A percentile compares a stretch with the other conserved stretches of the same genome.
Conservation (phyloP, 30 jellyfish, hydroid and myxozoan species). For the Aurelia aurita region DNA sequence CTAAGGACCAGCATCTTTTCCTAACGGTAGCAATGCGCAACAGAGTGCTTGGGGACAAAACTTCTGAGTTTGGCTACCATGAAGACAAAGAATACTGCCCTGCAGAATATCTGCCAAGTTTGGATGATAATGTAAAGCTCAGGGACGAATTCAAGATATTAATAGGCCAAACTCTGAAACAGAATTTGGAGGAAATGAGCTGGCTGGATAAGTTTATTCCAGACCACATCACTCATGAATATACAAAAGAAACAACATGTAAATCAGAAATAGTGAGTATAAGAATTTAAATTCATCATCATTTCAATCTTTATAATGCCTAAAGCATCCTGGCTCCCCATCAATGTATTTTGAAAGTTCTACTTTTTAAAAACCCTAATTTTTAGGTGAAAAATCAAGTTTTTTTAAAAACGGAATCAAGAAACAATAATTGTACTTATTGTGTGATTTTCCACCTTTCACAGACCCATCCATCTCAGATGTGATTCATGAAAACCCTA, state of each 20-base stretch:
- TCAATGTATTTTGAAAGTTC: too few species aligned
- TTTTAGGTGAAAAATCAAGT: too few species aligned
- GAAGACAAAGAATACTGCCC: conserved; percentile 5
- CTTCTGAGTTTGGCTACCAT: conserved; percentile 2
- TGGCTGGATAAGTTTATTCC: conserved; percentile 17
- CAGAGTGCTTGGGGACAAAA: not conserved
- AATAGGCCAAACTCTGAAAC: not conserved
- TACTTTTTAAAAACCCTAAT: too few species aligned
- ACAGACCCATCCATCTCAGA: too few species aligned
- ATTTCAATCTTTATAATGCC: too few species aligned
- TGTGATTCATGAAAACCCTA: too few species aligned
- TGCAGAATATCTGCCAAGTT: not conserved
- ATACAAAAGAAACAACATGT: not conserved
- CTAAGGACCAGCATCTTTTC: conserved; percentile 9
- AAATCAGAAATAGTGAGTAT: conserved; percentile 13
- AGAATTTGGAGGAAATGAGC: not conserved
- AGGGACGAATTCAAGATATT: conserved; percentile 12
- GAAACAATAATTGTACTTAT: too few species aligned
- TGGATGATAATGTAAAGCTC: conserved; percentile 5
- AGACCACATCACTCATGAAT: conserved; percentile 4
- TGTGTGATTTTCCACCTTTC: too few species aligned
- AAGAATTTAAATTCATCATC: too few species aligned
- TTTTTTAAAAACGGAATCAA: too few species aligned
- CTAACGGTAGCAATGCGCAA: conserved; percentile 6
- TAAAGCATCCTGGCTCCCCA: too few species aligned